Conservation (phyloP, 1,140 invertebrate species). For the Nephotettix cincticeps region DNA sequence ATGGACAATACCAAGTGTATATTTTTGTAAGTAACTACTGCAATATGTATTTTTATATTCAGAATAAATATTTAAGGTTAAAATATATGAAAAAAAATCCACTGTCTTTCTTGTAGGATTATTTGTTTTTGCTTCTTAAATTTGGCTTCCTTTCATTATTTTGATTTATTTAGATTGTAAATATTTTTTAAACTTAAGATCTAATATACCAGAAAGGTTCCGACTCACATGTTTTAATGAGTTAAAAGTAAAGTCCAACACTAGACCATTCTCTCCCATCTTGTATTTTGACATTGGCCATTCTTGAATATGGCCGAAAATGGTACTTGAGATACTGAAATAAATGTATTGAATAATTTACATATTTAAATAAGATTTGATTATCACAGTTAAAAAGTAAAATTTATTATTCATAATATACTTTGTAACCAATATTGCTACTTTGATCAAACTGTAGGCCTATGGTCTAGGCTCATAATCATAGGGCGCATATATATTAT, state of each 20-base stretch:
- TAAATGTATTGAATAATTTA: conserved; percentile 33
- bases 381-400: not conserved
- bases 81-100: not conserved
- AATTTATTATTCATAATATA: not conserved
- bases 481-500: not conserved
- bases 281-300: conserved; percentile 80
- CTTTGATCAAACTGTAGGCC: not conserved
- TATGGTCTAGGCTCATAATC: not conserved
- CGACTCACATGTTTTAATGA: conserved; percentile 44
- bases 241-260: conserved; percentile 64
- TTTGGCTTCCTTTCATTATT: not conserved
- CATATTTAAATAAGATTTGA: not conserved
- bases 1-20: too few relatives aligned
- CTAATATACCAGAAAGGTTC: not conserved
- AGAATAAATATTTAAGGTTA: not conserved
- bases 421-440: not conserved
- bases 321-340: conserved; percentile 61
- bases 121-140: not conserved
- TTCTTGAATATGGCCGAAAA: conserved; percentile 72
- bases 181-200: not conserved
- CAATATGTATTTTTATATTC: not conserved
- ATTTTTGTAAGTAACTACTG: not conserved
- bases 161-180: not conserved
- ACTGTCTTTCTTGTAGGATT: not conserved
- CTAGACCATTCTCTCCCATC: conserved; percentile 60